Evolutionary conservation across 2,113 vertebrate species (phyloP).

Genomic region (Setophaga petechia): DNA sequence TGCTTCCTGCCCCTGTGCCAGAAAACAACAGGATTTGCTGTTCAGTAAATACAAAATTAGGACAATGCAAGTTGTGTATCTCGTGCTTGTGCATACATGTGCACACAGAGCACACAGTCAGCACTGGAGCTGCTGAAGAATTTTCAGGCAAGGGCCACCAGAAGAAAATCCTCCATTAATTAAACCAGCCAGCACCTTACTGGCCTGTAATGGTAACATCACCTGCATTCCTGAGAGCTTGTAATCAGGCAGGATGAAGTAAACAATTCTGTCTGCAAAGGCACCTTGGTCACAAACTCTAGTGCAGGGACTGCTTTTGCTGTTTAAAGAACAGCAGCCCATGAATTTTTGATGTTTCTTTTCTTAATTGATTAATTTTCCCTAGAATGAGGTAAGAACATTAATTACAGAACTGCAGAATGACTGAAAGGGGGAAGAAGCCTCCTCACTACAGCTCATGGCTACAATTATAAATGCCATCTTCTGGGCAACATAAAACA

Average conservation of each 20-base stretch:
- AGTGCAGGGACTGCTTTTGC: not conserved
- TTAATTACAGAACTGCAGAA: conserved; percentile 37
- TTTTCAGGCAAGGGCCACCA: not conserved
- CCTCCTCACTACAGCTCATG: not conserved
- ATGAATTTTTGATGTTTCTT: conserved; percentile 29
- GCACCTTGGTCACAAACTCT: not conserved
- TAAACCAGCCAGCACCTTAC: not conserved
- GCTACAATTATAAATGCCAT: conserved; percentile 39
- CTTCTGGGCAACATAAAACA: conserved; percentile 10
- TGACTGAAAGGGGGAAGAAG: conserved; percentile 27
- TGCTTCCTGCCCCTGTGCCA: conserved; percentile 92
- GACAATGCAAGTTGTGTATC: not conserved
- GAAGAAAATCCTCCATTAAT: not conserved
- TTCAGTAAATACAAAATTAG: not conserved
- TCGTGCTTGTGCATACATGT: rapidly evolving
- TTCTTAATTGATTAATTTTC: conserved; percentile 47
- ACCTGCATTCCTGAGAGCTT: not conserved
- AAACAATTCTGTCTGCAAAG: not conserved
- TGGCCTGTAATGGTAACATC: not conserved
- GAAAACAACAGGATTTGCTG: not conserved
- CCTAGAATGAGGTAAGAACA: conserved; percentile 22
- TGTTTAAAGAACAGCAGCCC: not conserved
- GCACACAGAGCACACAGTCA: rapidly evolving
- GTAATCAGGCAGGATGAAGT: not conserved
- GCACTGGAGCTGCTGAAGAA: not conserved